Base-by-base conservation (phyloP, 2,797 vertebrate species). In the Darevskia mixta region DNA sequence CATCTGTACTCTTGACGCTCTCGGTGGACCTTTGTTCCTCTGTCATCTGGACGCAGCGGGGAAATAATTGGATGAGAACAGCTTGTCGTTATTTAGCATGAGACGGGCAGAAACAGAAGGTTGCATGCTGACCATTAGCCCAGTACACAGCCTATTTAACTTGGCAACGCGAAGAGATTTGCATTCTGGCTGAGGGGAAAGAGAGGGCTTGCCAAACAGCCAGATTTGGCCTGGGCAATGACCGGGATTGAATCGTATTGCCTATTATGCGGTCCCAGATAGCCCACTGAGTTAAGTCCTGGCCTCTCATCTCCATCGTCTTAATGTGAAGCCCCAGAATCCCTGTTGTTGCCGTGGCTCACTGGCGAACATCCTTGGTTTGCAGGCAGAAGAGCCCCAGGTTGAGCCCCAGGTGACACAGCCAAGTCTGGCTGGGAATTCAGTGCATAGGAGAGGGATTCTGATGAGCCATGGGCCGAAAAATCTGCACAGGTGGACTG, bases 1-100 rank as follows among this genome's bases (percentile, higher is more conserved):
- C 72, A 0, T 0, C 29, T 43, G 76, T n/a, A 25, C 20, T 35
- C 2, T 55, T 5, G 23, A 17, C 1, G 3, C 58, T 45, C 29
- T 1, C 35, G 4, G 25, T 20, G 71, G 13, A 9, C 41, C 38
- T 75, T 66, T 45, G 29, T 41, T 43, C n/a, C 49, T 4, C 43
- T 71, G 11, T 41, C 23, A 83, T 49, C 82, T 1, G 4, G 78
- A 64, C 25, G 76, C 1, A 55, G 61, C 7, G 49, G 83, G 43
- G 32, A 49, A 32, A 8, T 73, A 0, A 0, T 27, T 69, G 66
- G 17, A 77, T 1, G 11, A 83, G 81, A 78, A 23, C 61, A 58
- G 32, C 66, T 23, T 41, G 32, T 27, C 10, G 4, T 78, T 67
- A 67, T 66, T n/a, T 61, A 20, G 38, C 10, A 18, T 1, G 73